Evolutionary conservation across 2,113 vertebrate species (phyloP).

Genomic region (Atrichornis clamosus): DNA sequence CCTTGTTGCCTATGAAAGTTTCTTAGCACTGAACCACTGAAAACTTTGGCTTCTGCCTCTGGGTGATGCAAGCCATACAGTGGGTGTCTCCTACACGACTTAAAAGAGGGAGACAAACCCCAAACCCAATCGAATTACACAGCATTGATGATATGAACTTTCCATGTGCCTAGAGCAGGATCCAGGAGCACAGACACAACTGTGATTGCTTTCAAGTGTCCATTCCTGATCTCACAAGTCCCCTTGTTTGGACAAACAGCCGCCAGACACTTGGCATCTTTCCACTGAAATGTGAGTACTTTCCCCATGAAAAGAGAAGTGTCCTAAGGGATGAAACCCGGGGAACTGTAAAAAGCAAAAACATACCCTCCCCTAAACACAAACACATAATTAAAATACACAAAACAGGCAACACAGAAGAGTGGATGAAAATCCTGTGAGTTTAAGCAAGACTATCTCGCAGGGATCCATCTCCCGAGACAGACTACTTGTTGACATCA

Average conservation of each 20-base stretch:
- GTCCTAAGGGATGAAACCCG: neutral
- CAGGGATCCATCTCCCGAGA: neutral
- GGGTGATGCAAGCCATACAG: neutral
- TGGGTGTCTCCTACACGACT: neutral
- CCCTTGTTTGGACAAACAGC: neutral
- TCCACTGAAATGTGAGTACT: neutral
- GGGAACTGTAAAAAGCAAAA: neutral
- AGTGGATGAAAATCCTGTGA: neutral
- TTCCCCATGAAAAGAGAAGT: neutral
- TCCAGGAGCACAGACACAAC: neutral
- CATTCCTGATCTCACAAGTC: neutral
- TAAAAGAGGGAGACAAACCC: neutral
- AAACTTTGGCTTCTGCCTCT: neutral
- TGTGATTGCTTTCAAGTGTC: neutral
- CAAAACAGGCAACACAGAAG: neutral
- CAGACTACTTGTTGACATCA: conserved; percentile 21
- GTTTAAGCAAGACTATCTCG: neutral
- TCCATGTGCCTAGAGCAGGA: neutral
- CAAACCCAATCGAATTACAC: neutral
- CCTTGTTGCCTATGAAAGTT: neutral
- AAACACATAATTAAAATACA: conserved; percentile 18
- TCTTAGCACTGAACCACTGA: neutral
- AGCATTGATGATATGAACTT: neutral
- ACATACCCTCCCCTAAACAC: neutral
- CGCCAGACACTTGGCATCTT: neutral